Evolutionary conservation across 2,797 vertebrate genomes (phyloP).

Genomic region (Gephyroberyx darwinii): DNA sequence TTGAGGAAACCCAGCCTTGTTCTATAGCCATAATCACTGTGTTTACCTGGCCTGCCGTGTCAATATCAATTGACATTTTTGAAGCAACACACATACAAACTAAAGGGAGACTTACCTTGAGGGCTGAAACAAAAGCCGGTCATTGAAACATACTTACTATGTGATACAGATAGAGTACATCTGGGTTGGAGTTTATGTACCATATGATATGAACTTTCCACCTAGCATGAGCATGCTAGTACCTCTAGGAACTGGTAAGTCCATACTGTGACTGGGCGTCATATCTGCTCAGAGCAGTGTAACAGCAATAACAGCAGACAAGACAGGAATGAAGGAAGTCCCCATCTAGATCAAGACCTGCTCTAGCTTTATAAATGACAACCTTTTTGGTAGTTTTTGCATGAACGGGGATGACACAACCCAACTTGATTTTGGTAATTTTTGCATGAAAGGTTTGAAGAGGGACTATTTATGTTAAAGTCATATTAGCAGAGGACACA

Average conservation of each 20-base stretch:
- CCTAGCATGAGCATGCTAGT: slow-evolving; percentile 81
- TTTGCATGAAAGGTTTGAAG: slow-evolving; percentile 82
- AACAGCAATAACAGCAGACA: slow-evolving; percentile 90
- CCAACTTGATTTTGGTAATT: slow-evolving; percentile 66
- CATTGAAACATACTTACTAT: slow-evolving; percentile 78
- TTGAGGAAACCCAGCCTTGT: slow-evolving; percentile 23
- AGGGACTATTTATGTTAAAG: slow-evolving; percentile 76
- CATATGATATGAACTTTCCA: slow-evolving; percentile 55
- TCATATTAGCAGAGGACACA: slow-evolving; percentile 77
- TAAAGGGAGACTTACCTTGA: slow-evolving; percentile 78
- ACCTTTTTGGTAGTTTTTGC: slow-evolving; percentile 82
- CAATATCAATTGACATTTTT: background rate
- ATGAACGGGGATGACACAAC: slow-evolving; percentile 72
- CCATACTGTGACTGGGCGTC: slow-evolving; percentile 88
- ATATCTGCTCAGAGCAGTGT: slow-evolving; percentile 83
- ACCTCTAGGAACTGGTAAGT: slow-evolving; percentile 90
- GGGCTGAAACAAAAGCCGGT: slow-evolving; percentile 70
- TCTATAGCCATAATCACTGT: background rate
- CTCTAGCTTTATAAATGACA: slow-evolving; percentile 56
- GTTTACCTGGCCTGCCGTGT: background rate
- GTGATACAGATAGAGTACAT: slow-evolving; percentile 59
- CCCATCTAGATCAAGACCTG: slow-evolving; percentile 78
- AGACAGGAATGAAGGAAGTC: slow-evolving; percentile 81
- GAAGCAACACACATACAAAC: slow-evolving; percentile 11
- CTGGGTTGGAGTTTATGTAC: slow-evolving; percentile 55